Evolutionary conservation across 2,797 vertebrate species (phyloP).

Genomic region (Distichodus sexfasciatus): DNA sequence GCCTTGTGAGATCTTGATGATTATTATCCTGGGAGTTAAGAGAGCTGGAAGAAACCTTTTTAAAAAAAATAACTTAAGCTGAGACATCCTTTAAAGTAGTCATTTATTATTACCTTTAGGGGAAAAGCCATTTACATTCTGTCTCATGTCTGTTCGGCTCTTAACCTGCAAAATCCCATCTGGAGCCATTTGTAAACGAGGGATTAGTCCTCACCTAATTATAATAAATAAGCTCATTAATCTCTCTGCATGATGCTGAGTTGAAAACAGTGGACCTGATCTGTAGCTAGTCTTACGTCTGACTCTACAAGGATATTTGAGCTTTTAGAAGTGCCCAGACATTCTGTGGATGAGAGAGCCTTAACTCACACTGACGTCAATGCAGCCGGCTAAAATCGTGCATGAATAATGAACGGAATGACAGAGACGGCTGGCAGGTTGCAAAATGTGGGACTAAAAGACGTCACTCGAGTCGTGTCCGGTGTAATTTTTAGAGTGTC

Average conservation of each 20-base stretch:
- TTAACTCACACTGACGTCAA: neutral
- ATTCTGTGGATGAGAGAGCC: neutral
- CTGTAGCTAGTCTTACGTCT: conserved; percentile 3
- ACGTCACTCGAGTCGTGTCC: neutral
- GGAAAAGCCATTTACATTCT: conserved; percentile 6
- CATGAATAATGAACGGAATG: neutral
- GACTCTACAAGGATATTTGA: conserved; percentile 14
- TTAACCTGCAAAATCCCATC: conserved; percentile 44
- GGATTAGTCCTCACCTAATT: conserved; percentile 45
- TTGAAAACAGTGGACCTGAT: conserved; percentile 11
- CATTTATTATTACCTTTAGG: conserved; percentile 3
- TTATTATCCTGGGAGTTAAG: too few species aligned
- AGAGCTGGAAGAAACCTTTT: too few species aligned
- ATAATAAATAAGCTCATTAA: conserved; percentile 45
- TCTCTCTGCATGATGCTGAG: conserved; percentile 29
- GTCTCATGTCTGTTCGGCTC: conserved; percentile 21
- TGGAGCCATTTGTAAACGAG: conserved; percentile 41
- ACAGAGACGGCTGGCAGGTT: neutral
- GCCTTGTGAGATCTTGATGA: too few species aligned
- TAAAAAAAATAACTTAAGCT: too few species aligned
- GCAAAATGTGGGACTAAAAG: neutral
- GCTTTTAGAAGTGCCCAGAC: conserved; percentile 1
- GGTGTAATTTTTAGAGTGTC: neutral
- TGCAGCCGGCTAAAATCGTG: neutral
- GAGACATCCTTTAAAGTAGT: neutral